A percentile compares a stretch with the other conserved stretches of the same genome.
phyloP scores from a whole-genome alignment of 2,888 invertebrate species.

The Celastrina argiolus region DNA sequence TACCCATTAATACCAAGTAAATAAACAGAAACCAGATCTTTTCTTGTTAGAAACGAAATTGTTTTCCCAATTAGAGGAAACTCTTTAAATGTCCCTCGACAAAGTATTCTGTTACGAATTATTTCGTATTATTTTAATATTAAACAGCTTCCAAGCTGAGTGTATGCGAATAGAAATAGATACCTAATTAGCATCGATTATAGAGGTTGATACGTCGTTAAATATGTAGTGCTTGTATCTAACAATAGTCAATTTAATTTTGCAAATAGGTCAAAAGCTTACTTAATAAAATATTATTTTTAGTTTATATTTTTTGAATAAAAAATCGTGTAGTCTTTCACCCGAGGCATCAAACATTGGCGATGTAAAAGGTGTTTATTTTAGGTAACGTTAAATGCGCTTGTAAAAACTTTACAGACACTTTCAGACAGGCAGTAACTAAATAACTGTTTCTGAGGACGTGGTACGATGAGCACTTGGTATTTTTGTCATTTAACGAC shows the following conservation, averaged over 20 bases:
- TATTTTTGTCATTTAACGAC: neutral
- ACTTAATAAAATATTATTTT: neutral
- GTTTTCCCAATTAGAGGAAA: conserved; percentile 14
- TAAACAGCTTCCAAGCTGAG: neutral
- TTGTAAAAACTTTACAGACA: conserved; percentile 8
- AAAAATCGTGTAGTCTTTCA: neutral
- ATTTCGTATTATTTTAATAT: neutral
- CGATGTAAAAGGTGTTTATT: neutral
- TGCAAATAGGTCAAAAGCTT: neutral
- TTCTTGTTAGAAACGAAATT: conserved; percentile 15
- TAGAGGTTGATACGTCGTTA: conserved; percentile 10
- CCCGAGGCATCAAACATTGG: neutral
- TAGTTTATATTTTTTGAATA: neutral
- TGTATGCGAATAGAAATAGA: conserved; percentile 15
- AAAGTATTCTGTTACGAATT: neutral
- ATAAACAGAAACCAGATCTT: conserved; percentile 10
- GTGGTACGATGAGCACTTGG: neutral
- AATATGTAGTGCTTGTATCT: conserved; percentile 3
- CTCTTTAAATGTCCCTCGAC: conserved; percentile 8
- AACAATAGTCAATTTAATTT: neutral
- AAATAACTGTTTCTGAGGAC: conserved; percentile 1
- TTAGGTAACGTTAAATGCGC: conserved; percentile 3
- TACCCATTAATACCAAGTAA: neutral
- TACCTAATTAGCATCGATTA: conserved; percentile 14
- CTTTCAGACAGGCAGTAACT: conserved; percentile 6